phyloP scores from a whole-genome alignment of 2,797 vertebrate species.

The Bovichtus variegatus region DNA sequence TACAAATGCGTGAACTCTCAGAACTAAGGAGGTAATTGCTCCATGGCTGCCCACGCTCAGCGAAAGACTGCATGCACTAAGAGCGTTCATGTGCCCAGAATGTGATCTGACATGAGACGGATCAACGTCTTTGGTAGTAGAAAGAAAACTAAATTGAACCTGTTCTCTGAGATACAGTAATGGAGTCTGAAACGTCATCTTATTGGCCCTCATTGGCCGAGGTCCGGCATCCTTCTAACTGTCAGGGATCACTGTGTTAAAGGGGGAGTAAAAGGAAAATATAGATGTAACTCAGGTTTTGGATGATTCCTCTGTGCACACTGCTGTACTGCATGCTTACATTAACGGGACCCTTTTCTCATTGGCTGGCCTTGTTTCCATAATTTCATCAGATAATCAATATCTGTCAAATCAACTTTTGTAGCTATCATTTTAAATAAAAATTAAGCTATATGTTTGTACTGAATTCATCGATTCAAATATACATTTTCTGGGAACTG shows the following conservation, averaged over 20 bases:
- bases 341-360: slow-evolving; percentile 29
- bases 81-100: not conserved
- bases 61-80: not conserved
- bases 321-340: not conserved
- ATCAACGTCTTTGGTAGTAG: not conserved
- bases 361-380: slow-evolving; percentile 21
- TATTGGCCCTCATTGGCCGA: not conserved
- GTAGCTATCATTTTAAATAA: slow-evolving; percentile 42
- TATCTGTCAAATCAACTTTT: slow-evolving; percentile 60
- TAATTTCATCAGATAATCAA: slow-evolving; percentile 59
- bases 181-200: not conserved
- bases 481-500: slow-evolving; percentile 39
- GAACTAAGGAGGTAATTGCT: not conserved
- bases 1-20: not conserved
- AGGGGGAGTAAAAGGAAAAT: not conserved
- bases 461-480: slow-evolving; percentile 38
- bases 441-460: slow-evolving; percentile 20
- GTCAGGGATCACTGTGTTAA: not conserved
- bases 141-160: not conserved
- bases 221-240: not conserved
- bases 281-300: not conserved
- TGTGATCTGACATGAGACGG: slow-evolving; percentile 1
- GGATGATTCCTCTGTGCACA: not conserved
- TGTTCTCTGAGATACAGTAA: not conserved
- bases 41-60: not conserved